phyloP scores from a whole-genome alignment of 2,888 invertebrate species.

The Abscondita cerata region DNA sequence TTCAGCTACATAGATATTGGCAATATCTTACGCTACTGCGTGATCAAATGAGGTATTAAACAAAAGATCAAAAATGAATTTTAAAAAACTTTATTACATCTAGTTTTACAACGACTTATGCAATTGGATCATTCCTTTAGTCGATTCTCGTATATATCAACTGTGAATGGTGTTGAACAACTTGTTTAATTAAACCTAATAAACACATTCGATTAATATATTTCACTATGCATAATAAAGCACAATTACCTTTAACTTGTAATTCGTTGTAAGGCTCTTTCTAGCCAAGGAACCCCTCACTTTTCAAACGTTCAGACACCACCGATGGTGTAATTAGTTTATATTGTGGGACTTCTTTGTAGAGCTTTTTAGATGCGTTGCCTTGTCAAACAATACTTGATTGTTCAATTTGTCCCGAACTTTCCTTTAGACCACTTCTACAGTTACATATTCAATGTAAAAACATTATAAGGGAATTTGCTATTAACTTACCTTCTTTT shows the following conservation, averaged over 20 bases:
- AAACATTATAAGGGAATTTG: no score
- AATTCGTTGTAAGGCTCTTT: conserved; percentile 92
- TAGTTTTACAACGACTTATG: no score
- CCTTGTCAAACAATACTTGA: conserved; percentile 96
- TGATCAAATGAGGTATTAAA: no score
- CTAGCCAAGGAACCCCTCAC: conserved; percentile 97
- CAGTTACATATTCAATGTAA: no score
- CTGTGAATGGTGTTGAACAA: conserved; percentile 96
- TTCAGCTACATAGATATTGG: no score
- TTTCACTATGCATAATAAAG: no score
- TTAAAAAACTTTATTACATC: no score
- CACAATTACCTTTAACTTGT: no score
- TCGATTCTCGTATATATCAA: conserved; percentile 96
- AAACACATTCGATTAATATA: no score
- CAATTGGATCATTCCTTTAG: conserved; percentile 88
- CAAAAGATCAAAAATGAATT: no score
- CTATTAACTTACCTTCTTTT: conserved; percentile 89
- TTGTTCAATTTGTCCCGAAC: conserved; percentile 99
- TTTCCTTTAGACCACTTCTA: no score
- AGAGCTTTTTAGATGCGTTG: conserved; percentile 96
- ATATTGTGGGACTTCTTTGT: conserved; percentile 95
- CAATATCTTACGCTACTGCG: no score
- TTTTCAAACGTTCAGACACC: conserved; percentile 97
- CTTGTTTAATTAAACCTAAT: conserved; percentile 91
- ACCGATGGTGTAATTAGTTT: conserved; percentile 99